Base-by-base conservation (phyloP, 2,888 invertebrate species). In the Lepidochrysops patricia region DNA sequence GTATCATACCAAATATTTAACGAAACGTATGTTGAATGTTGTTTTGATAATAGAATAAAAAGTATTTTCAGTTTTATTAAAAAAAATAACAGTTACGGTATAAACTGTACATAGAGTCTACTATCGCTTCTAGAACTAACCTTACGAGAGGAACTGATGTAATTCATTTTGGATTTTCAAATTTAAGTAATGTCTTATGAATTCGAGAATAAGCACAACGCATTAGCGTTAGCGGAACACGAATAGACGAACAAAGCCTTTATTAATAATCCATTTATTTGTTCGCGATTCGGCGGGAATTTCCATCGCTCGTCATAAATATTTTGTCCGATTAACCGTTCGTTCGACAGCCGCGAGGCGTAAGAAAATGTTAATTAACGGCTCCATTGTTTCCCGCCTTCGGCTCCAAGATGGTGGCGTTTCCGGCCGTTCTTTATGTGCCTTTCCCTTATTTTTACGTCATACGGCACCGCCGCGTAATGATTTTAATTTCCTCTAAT, bases 311-410 rank as follows among this genome's bases (percentile, higher is more conserved):
- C 83, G 82, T 83, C 84, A 85, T 88, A 88, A 88, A 88, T 87
- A 89, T 87, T 89, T 89, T 83, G 89, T 87, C 89, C 89, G 90
- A 89, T 89, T 89, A 88, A 88, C 85, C 86, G 85, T 89, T 85
- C 82, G 87, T 88, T 88, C 89, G 89, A 88, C 88, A 87, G 89
- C 87, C 89, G 84, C 86, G 86, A 88, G 87, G 90, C 89, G 89
- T 91, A 92, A 93, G 93, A 92, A 92, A 93, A 92, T 93, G 92
- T 93, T 93, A 93, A 93, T 93, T 93, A 93, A 93, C 92, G 92
- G 91, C 90, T 89, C 92, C 91, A 93, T 93, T 93, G 93, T 93
- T 93, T 89, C 85, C 86, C 89, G 90, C 90, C 89, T 90, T 87
- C 90, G 90, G 89, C 86, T 82, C 87, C 90, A 89, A 89, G 89